These are phyloP conservation scores for Eciton burchellii DNA, from an alignment of 1,140 invertebrate species.

Conservation along the genomic window DNA sequence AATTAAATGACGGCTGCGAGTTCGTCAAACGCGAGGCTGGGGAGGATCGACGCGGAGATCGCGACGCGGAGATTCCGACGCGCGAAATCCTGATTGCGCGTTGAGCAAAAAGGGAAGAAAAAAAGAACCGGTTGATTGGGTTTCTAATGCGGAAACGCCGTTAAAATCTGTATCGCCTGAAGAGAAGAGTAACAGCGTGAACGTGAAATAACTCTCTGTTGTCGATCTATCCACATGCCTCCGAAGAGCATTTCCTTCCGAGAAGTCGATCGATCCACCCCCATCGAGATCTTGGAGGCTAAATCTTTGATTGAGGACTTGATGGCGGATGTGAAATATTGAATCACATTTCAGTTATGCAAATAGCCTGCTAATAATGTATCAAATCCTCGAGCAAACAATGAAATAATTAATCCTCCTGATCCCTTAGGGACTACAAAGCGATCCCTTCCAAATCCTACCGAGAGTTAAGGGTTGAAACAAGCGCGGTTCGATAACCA, in stretches of 20 bases:
- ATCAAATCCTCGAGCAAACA: conserved; percentile 45
- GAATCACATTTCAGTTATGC: conserved; percentile 37
- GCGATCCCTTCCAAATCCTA: conserved; percentile 29
- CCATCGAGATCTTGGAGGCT: neutral
- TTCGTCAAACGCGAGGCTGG: conserved; percentile 29
- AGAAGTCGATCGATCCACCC: neutral
- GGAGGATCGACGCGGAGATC: neutral
- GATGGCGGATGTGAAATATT: conserved; percentile 29
- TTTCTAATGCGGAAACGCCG: too few relatives aligned
- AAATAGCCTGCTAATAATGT: conserved; percentile 55
- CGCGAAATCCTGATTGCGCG: conserved; percentile 20
- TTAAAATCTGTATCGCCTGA: too few relatives aligned
- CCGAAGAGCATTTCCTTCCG: neutral
- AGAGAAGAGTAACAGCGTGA: too few relatives aligned
- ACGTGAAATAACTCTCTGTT: neutral
- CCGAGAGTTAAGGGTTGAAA: conserved; percentile 38
- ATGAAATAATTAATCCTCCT: conserved; percentile 53
- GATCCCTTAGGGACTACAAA: conserved; percentile 45
- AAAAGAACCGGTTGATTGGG: too few relatives aligned
- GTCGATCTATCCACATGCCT: too few relatives aligned
- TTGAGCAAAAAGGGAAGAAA: neutral
- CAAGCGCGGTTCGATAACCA: conserved; percentile 43
- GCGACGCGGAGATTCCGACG: neutral
- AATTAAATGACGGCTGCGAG: conserved; percentile 40
- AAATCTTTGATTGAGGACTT: neutral